Percentiles rank a stretch among this genome's conserved stretches.
phyloP scores from a whole-genome alignment of 2,888 invertebrate genomes.

The Drosophila bunnanda region DNA sequence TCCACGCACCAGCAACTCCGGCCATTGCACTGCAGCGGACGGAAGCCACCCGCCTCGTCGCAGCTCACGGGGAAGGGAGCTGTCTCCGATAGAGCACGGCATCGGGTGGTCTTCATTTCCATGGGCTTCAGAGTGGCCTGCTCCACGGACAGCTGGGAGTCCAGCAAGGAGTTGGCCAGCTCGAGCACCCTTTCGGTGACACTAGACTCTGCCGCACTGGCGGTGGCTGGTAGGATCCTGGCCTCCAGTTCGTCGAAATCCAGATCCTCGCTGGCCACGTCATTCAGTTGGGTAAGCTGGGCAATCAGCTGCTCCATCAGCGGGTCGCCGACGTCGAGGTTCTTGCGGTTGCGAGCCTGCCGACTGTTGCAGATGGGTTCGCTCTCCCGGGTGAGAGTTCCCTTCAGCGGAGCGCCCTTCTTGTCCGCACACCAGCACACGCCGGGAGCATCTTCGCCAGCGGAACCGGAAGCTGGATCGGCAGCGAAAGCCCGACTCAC shows the following conservation, averaged over 20 bases:
- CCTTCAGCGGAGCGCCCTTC: constrained; percentile 92
- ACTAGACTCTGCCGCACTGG: constrained; percentile 53
- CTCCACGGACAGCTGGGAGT: constrained; percentile 83
- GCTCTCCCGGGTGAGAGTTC: constrained; percentile 90
- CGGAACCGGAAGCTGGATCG: constrained; percentile 11
- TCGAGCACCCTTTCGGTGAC: constrained; percentile 79
- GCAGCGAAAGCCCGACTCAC: constrained; percentile 68
- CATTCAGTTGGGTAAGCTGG: constrained; percentile 87
- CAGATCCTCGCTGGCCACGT: constrained; percentile 74
- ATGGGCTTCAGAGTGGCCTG: constrained; percentile 68
- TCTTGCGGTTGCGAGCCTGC: constrained; percentile 88
- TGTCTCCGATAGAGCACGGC: constrained; percentile 84
- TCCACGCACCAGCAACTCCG: constrained; percentile 93
- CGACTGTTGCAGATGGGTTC: constrained; percentile 92
- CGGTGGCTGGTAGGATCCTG: constrained; percentile 28
- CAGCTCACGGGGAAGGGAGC: constrained; percentile 87
- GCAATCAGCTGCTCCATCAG: constrained; percentile 90
- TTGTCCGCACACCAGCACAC: constrained; percentile 95
- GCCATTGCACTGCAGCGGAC: constrained; percentile 90
- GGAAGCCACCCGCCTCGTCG: constrained; percentile 89
- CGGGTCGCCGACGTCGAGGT: constrained; percentile 80
- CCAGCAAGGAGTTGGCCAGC: constrained; percentile 79
- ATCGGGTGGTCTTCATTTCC: constrained; percentile 83
- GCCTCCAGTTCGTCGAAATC: constrained; percentile 68
- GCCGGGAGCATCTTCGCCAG: constrained; percentile 85